These are phyloP conservation scores for Agriotes lineatus DNA, from an alignment of 2,888 invertebrate genomes.

Conservation along the genomic window DNA sequence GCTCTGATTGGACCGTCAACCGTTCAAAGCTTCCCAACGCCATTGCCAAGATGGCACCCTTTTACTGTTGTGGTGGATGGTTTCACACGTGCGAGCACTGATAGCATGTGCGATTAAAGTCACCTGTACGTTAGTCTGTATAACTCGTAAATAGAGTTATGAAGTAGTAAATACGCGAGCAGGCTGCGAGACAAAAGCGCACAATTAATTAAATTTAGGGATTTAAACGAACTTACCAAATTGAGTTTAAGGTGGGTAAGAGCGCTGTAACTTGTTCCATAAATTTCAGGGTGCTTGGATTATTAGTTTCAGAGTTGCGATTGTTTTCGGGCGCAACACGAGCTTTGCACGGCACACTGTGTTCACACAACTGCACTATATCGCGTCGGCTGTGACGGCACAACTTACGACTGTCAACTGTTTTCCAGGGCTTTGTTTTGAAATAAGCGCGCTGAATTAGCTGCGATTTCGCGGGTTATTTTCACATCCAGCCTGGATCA, in stretches of 20 bases:
- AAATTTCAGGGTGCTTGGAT: slow-evolving; percentile 39
- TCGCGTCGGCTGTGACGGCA: slow-evolving; percentile 41
- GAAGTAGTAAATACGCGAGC: slow-evolving; percentile 19
- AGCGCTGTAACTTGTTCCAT: slow-evolving; percentile 43
- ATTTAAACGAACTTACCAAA: slow-evolving; percentile 45
- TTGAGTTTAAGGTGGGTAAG: slow-evolving; percentile 42
- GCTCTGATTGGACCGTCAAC: too few species aligned
- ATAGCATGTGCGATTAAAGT: too few species aligned
- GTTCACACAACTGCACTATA: slow-evolving; percentile 39
- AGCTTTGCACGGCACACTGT: slow-evolving; percentile 37
- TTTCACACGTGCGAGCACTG: too few species aligned
- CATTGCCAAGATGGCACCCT: too few species aligned
- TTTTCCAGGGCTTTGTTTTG: slow-evolving; percentile 41
- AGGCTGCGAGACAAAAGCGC: slow-evolving; percentile 29
- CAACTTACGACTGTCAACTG: slow-evolving; percentile 44
- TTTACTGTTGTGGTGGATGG: too few species aligned
- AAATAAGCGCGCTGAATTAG: slow-evolving; percentile 23
- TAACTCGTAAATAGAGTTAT: slow-evolving; percentile 26
- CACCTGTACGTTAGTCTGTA: too few species aligned
- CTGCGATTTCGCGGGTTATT: slow-evolving; percentile 45
- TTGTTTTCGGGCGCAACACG: slow-evolving; percentile 33
- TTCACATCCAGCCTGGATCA: slow-evolving; percentile 50
- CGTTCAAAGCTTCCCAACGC: too few species aligned
- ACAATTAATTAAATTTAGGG: slow-evolving; percentile 45
- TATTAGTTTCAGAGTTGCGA: slow-evolving; percentile 41